Evolutionary conservation across 2,797 vertebrate species (phyloP), one percentile per base, ranked within the genome.

Genomic region (Mastacembelus armatus): DNA sequence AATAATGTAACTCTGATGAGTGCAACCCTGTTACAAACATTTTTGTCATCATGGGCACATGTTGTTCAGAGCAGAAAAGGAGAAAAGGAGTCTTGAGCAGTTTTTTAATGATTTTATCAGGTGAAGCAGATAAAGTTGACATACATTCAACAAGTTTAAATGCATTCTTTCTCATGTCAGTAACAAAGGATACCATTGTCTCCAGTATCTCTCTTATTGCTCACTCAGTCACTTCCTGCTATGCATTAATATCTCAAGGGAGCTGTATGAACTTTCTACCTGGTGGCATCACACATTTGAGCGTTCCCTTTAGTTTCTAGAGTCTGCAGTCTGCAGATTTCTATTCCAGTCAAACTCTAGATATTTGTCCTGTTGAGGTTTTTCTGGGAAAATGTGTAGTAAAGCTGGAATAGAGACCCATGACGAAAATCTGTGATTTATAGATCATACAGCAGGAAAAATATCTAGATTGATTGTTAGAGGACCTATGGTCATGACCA

Each of bases 331-430:
- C 45, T 33, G 45, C 24, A 30, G n/a, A 26, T 50, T 61, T 45
- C 2, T 26, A 1, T 55, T 19, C 33, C 6, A 15, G 56, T 27
- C 32, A 27, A 19, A 33, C 24, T 35, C n/a, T 16, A 12, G 18
- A 19, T 19, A 10, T 12, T 19, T 11, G 7, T 50, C 9, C 51
- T 21, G 11, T 11, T 32, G 3, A 49, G 35, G 12, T 4, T 35
- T 43, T 51, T 56, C 16, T 9, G 21, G 24, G 50, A 4, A 50
- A 44, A 57, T 55, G 30, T 75, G 12, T 21, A 38, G 27, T 18
- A 38, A 15, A 29, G 9, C 29, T 56, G 42, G 30, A 38, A 55
- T 10, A 5, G 19, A 15, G 24, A 19, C 54, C 32, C 10, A 24
- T 5, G 33, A 42, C 35, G n/a, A 32, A 57, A 24, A 66, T 29